A percentile compares a stretch with the other conserved stretches of the same genome.
These are phyloP conservation scores for Embidobia sp. DNA, from an alignment of 2,888 invertebrate species.

Conservation along the genomic window DNA sequence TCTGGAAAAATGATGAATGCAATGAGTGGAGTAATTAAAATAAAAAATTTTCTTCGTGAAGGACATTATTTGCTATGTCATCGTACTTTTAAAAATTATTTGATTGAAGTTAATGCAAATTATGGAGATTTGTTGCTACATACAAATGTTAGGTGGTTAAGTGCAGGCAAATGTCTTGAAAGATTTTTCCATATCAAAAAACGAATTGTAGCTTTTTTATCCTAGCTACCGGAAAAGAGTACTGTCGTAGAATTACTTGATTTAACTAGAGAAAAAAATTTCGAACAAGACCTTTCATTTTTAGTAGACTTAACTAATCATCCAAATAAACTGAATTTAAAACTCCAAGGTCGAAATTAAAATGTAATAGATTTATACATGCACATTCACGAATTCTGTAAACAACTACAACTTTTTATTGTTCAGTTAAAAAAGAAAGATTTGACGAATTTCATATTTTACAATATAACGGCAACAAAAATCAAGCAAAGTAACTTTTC, in stretches of 20 bases:
- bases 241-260: neutral
- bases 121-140: constrained; percentile 20
- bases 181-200: constrained; percentile 1
- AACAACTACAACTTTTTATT: neutral
- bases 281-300: neutral
- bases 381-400: constrained; percentile 1
- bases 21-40: constrained; percentile 9
- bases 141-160: constrained; percentile 26
- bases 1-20: neutral
- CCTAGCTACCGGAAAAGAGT: neutral
- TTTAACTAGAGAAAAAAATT: neutral
- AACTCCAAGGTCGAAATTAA: constrained; percentile 10
- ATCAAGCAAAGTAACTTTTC: neutral
- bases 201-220: neutral
- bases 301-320: constrained; percentile 4
- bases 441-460: neutral
- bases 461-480: neutral
- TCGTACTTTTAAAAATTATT: constrained; percentile 2
- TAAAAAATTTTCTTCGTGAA: constrained; percentile 22
- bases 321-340: constrained; percentile 14
- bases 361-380: neutral
- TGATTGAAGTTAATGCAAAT: constrained; percentile 17
- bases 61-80: constrained; percentile 11
- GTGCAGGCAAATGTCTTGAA: constrained; percentile 23
- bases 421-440: neutral